Evolutionary conservation across 2,113 vertebrate species (phyloP).

Genomic region (Pampusana beccarii): DNA sequence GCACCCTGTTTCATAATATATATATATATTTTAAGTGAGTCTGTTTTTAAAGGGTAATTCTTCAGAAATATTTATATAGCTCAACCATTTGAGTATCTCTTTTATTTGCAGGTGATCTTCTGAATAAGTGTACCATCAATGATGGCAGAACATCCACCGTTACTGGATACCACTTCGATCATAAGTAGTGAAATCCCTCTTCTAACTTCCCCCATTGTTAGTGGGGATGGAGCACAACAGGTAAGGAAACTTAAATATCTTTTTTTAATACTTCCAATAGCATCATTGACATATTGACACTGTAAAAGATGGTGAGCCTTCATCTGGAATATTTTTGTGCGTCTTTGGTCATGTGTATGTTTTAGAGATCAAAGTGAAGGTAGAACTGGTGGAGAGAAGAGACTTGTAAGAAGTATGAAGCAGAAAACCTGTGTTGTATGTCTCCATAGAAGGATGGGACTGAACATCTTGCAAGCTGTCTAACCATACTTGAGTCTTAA

Average conservation of each 20-base stretch:
- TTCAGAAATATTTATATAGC: neutral
- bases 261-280: neutral
- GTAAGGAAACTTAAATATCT: conserved; percentile 74
- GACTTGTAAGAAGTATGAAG: neutral
- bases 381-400: neutral
- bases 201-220: conserved; percentile 89
- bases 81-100: neutral
- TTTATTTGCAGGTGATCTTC: conserved; percentile 56
- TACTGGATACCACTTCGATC: conserved; percentile 92
- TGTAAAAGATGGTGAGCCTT: neutral
- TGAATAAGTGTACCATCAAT: conserved; percentile 87
- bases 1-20: neutral
- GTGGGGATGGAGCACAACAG: conserved; percentile 95
- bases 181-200: conserved; percentile 92
- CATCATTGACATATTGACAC: neutral
- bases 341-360: neutral
- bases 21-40: neutral
- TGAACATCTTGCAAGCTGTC: neutral
- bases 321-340: neutral
- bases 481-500: neutral
- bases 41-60: neutral
- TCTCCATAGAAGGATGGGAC: neutral
- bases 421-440: neutral
- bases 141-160: conserved; percentile 96
- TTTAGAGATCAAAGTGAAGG: neutral